Evolutionary conservation across 1,140 invertebrate genomes (phyloP), one percentile per base, ranked within the genome.

Genomic region (Palaemon carinicauda): DNA sequence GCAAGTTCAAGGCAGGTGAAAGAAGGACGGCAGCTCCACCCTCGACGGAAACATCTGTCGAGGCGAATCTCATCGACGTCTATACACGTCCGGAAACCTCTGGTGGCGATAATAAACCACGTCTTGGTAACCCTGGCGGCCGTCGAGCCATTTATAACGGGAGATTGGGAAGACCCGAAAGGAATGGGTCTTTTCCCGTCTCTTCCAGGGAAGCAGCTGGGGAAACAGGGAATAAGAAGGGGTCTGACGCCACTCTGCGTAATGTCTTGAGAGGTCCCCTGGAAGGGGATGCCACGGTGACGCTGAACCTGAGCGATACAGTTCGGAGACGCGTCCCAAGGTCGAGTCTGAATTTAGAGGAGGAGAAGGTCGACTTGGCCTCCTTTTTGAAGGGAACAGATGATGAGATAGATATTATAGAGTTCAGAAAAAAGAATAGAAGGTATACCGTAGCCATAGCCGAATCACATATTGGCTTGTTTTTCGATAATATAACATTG

Each of bases 281-380:
- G 7, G 41, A 41, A 9, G 41, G 41, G 77, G 83, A 86, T 60
- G 51, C 77, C 33, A 86, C 83, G 50, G 77, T 86, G 77, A 86
- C 83, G 50, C 77, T 86, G 80, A 86, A 79, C 51, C 75, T 86
- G 75, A 86, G 83, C 73, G 83, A 86, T 80, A 86, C 83, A 27
- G 80, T 86, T 41, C 83, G 83, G 7, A 51, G 83, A 24, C 83
- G 83, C 50, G 53, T 86, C 50, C 83, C 83, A 17, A 86, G 83
- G 65, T 60, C 14, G 21, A 86, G 83, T 21, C 77, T 86, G 12
- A 56, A 80, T 65, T 54, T 86, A 51, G 77, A 84, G 17, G 82
- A 84, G 71, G 65, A 83, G 19, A 73, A 53, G 24, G 31, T 17
- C n/a, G 31, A 52, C 2, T 50, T 56, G 5, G 10, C 29, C 1